Evolutionary conservation across 2,797 vertebrate species (phyloP), one percentile per base, ranked within the genome.

Genomic region (Bradypodion ventrale): DNA sequence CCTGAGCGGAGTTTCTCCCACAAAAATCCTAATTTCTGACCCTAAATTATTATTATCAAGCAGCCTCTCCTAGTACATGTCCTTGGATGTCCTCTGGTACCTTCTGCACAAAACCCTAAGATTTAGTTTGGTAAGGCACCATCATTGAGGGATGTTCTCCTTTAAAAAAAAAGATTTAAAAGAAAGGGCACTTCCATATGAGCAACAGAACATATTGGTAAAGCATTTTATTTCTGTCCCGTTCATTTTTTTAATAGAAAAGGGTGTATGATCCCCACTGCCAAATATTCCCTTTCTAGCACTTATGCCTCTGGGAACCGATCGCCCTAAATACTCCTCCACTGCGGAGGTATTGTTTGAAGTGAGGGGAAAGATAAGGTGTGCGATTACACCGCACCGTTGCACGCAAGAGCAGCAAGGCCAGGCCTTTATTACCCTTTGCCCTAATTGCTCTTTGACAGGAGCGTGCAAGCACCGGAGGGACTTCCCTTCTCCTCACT

Each of bases 401-500:
- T 75, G 87, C 81, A 90, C 16, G 68, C 60, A 44, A 68, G n/a
- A 7, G 13, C 65, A 21, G 21, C 44, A 40, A 60, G 84, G 83
- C 89, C 80, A 87, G 89, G 85, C 87, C 88, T 81, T 82, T 42
- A 79, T 90, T 86, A 90, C 37, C 85, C 89, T 89, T 87, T 93
- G 91, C 87, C 86, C 94, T 91, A 94, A 95, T 92, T 96, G 91
- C 92, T 95, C 93, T 94, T 92, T 85, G 92, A 92, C 91, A 93
- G 88, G 86, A 91, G 85, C 37, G 9, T 83, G 80, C 12, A 35
- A 70, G 84, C 62, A 75, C 84, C 88, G 83, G 86, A 76, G 91
- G 83, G 87, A 78, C 85, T 91, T 91, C 92, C 92, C 92, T 84
- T 88, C 90, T 82, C 63, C 0, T 62, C 88, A 90, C 93, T 96